Evolutionary conservation across 2,888 invertebrate genomes (phyloP).

Genomic region (Ditula angustiorana): DNA sequence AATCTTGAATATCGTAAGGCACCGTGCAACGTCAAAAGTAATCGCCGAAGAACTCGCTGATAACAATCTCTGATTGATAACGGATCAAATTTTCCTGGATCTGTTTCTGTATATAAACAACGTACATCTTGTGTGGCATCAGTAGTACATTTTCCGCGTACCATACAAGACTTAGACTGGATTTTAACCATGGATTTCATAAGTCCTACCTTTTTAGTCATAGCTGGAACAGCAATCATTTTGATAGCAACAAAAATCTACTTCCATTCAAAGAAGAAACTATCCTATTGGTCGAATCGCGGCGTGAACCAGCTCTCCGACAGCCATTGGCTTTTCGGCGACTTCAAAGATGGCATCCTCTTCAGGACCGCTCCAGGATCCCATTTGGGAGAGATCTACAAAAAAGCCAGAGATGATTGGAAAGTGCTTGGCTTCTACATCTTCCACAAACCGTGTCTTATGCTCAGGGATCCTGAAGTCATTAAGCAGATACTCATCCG

Average conservation of each 20-base stretch:
- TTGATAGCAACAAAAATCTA: constrained; percentile 7
- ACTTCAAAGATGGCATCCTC: constrained; percentile 50
- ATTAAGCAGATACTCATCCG: constrained; percentile 49
- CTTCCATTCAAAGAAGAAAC: constrained; percentile 22
- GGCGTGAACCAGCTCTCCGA: constrained; percentile 17
- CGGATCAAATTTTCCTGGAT: neutral
- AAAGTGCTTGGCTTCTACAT: constrained; percentile 50
- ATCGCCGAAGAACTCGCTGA: neutral
- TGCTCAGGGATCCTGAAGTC: constrained; percentile 48
- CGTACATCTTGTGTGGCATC: neutral
- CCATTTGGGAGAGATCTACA: constrained; percentile 46
- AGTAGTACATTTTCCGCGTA: neutral
- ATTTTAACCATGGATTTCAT: neutral
- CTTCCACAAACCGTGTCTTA: constrained; percentile 50
- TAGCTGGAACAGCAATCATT: neutral
- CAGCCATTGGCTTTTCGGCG: constrained; percentile 45
- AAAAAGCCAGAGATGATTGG: constrained; percentile 38
- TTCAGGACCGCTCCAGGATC: constrained; percentile 49
- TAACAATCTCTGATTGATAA: neutral
- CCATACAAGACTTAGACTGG: neutral
- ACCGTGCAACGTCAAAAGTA: no score
- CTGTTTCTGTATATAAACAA: neutral
- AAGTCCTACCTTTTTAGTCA: neutral
- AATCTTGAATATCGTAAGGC: neutral
- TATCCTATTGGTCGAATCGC: constrained; percentile 17